Conservation (phyloP, 1,140 invertebrate genomes). For the Brachionus rotundiformis region DNA sequence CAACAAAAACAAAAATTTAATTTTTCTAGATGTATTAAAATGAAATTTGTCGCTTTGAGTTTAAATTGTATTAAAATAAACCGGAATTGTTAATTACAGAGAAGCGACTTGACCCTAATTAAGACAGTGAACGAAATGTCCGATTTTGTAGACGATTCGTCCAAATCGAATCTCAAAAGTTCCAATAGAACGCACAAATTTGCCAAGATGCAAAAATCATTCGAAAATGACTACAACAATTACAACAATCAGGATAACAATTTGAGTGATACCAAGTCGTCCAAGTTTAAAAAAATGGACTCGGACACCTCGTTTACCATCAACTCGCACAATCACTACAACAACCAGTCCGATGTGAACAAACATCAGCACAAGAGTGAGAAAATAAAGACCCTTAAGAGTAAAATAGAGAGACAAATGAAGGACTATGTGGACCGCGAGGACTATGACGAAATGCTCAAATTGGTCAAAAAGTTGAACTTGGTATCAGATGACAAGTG, state of each 20-base stretch:
- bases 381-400: constrained; percentile 42
- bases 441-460: constrained; percentile 49
- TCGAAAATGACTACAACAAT: constrained; percentile 35
- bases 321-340: constrained; percentile 27
- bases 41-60: constrained; percentile 11
- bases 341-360: neutral
- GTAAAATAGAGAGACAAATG: constrained; percentile 50
- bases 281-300: constrained; percentile 43
- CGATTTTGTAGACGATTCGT: constrained; percentile 21
- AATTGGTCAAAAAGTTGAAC: constrained; percentile 46
- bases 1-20: neutral
- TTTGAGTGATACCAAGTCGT: neutral
- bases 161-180: neutral
- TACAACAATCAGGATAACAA: constrained; percentile 45
- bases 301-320: constrained; percentile 32
- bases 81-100: constrained; percentile 15
- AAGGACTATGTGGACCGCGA: constrained; percentile 49
- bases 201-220: constrained; percentile 10
- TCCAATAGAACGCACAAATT: constrained; percentile 17
- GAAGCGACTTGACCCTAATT: constrained; percentile 13
- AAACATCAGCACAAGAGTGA: constrained; percentile 19
- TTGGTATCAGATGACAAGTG: constrained; percentile 42
- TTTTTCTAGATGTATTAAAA: neutral
- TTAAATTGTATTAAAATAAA: neutral
- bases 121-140: constrained; percentile 45